These are phyloP conservation scores for Xestia xanthographa DNA, from an alignment of 2,888 invertebrate genomes.

Conservation along the genomic window DNA sequence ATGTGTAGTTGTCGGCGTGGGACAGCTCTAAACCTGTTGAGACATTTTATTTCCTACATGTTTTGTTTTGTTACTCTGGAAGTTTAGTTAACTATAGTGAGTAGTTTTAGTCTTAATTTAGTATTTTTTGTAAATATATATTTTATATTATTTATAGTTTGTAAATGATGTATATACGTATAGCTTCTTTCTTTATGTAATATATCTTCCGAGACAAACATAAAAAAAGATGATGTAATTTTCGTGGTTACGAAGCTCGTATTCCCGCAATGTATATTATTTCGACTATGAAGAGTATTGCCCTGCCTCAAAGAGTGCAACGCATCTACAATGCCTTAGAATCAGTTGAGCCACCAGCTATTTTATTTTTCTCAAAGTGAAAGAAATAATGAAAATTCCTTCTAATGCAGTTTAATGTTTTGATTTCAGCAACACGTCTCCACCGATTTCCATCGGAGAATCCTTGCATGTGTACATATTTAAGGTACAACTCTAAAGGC, in stretches of 20 bases:
- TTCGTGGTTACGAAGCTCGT: no score
- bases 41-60: not conserved
- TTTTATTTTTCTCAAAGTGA: not conserved
- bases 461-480: not conserved
- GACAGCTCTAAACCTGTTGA: conserved; percentile 92
- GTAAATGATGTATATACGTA: not conserved
- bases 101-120: not conserved
- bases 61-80: not conserved
- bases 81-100: not conserved
- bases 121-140: not conserved
- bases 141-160: not conserved
- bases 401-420: not conserved
- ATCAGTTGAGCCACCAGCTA: not conserved
- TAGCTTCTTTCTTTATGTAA: not conserved
- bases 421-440: not conserved
- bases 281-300: not conserved
- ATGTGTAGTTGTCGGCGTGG: conserved; percentile 95
- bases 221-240: not conserved
- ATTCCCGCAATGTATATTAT: not conserved
- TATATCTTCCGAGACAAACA: not conserved
- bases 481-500: not conserved
- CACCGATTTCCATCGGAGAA: not conserved
- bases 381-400: not conserved
- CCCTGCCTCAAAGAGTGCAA: not conserved
- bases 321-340: not conserved